Evolutionary conservation across 2,888 invertebrate species (phyloP).

Genomic region (Chrysodeixis includens): DNA sequence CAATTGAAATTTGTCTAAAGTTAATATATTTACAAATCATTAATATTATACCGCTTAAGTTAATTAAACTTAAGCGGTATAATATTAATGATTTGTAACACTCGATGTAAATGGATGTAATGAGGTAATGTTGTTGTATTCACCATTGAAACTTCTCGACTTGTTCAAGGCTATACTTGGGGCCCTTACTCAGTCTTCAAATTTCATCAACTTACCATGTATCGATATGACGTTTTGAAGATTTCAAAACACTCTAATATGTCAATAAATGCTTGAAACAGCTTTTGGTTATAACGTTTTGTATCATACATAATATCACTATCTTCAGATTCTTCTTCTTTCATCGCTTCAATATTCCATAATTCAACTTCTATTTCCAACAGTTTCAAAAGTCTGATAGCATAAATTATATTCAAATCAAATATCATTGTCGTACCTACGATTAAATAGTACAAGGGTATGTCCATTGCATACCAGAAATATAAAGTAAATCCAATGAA

Average conservation of each 20-base stretch:
- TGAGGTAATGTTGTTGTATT: too few species aligned
- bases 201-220: slow-evolving; percentile 32
- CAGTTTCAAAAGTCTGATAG: slow-evolving; percentile 3
- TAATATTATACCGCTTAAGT: too few species aligned
- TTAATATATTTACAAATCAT: too few species aligned
- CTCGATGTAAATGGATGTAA: too few species aligned
- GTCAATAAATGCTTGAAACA: slow-evolving; percentile 26
- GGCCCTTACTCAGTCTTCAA: too few species aligned
- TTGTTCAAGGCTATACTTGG: too few species aligned
- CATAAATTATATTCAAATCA: slow-evolving; percentile 25
- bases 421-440: slow-evolving; percentile 2
- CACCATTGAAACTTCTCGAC: too few species aligned
- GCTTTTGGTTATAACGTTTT: not conserved
- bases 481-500: not conserved
- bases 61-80: too few species aligned
- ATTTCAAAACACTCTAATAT: slow-evolving; percentile 29
- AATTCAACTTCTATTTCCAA: slow-evolving; percentile 21
- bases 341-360: slow-evolving; percentile 22
- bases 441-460: not conserved
- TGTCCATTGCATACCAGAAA: not conserved
- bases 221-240: slow-evolving; percentile 15
- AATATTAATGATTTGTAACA: too few species aligned
- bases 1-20: not conserved
- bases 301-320: not conserved
- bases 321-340: not conserved